Evolutionary conservation across 2,888 invertebrate genomes (phyloP).

Genomic region (Danaus chrysippus): DNA sequence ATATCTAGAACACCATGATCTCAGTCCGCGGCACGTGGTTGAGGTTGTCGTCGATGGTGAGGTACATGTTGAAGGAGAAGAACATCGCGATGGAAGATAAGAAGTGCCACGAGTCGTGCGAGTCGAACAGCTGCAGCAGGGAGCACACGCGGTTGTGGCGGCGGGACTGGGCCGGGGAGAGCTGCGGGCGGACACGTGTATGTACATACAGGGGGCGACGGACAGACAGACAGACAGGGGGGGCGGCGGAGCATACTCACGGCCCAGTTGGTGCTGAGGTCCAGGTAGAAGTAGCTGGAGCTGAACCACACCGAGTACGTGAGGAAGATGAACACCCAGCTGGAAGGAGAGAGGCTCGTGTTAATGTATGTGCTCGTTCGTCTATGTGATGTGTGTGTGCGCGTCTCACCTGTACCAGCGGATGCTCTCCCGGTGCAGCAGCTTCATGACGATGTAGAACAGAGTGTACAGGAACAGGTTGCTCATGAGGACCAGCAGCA

Average conservation of each 20-base stretch:
- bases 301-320: slow-evolving; percentile 84
- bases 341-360: slow-evolving; percentile 31
- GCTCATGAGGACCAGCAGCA: slow-evolving; percentile 88
- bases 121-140: slow-evolving; percentile 87
- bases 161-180: slow-evolving; percentile 86
- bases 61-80: slow-evolving; percentile 89
- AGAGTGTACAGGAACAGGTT: slow-evolving; percentile 90
- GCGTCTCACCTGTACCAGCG: slow-evolving; percentile 73
- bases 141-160: slow-evolving; percentile 86
- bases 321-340: slow-evolving; percentile 83
- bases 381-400: neutral
- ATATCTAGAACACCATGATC: slow-evolving; percentile 61
- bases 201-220: too few relatives aligned
- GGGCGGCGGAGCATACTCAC: slow-evolving; percentile 44
- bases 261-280: slow-evolving; percentile 74
- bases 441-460: slow-evolving; percentile 93
- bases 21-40: slow-evolving; percentile 46
- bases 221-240: too few relatives aligned
- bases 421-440: slow-evolving; percentile 84
- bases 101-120: slow-evolving; percentile 93
- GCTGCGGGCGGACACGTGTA: too few relatives aligned
- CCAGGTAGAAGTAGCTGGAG: slow-evolving; percentile 88
- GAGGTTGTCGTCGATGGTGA: slow-evolving; percentile 87
- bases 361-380: neutral
- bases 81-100: slow-evolving; percentile 90